Evolutionary conservation across 2,113 vertebrate genomes (phyloP), one percentile per base, ranked within the genome.

Genomic region (Prunella fulvescens): DNA sequence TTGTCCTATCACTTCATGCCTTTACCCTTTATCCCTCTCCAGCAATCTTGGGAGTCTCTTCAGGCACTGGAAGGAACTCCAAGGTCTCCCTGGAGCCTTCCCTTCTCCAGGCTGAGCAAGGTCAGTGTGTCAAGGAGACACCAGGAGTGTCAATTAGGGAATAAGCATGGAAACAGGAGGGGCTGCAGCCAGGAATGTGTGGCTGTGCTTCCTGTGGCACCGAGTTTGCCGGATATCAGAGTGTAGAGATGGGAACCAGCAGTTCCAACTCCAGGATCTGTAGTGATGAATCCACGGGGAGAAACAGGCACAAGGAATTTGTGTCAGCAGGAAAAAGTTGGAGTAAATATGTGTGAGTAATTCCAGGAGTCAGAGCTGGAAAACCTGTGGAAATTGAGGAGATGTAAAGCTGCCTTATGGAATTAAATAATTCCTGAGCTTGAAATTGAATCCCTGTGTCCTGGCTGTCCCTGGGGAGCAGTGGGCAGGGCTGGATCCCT

Each of bases 361-460:
- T 81, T 71, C 40, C 37, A 40, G 65, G 73, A 56, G 39, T 56
- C 10, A 3, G 11, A 54, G 67, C 45, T 82, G 84, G 61, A 42
- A 81, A 83, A 82, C 47, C 56, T 58, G 12, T 14, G 42, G 71
- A 83, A 67, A 31, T 86, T 16, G 9, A 73, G 67, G 31, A 54
- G 84, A 76, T 44, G 44, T 65, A 37, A 51, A 88, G 40, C 10
- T 19, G 72, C 58, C 69, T 47, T 57, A 42, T 47, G 47, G 71
- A 44, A 82, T 72, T 26, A 71, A 81, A 66, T 86, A 80, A 95
- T 57, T 74, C 18, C 47, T 37, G 70, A 81, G 66, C 28, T 83
- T 45, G 56, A 45, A 86, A 60, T 48, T 1, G 26, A 71, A 44
- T 76, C 45, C n/a, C 65, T 15, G 1, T 23, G 17, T 39, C 2